phyloP scores from a whole-genome alignment of 2,888 invertebrate genomes.

The Marasmarcha lunaedactyla region DNA sequence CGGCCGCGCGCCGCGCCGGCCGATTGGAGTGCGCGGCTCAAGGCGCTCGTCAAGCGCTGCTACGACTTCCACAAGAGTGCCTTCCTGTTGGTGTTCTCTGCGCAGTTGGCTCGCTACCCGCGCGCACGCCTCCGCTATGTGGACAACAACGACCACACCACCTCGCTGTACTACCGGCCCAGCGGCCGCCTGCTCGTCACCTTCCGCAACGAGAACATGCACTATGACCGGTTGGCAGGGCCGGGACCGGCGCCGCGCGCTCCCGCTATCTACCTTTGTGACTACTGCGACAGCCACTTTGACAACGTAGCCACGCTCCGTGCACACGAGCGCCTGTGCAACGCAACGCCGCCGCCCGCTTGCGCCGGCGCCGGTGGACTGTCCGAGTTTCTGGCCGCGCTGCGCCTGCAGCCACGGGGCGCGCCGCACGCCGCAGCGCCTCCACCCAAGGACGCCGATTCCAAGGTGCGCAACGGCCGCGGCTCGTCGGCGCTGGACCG shows the following conservation, averaged over 20 bases:
- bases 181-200: conserved; percentile 77
- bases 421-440: conserved; percentile 18
- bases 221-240: conserved; percentile 42
- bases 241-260: conserved; percentile 65
- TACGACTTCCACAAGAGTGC: conserved; percentile 80
- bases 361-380: conserved; percentile 30
- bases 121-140: conserved; percentile 75
- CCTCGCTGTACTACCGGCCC: conserved; percentile 75
- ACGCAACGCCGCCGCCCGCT: conserved; percentile 32
- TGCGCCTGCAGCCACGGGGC: conserved; percentile 37
- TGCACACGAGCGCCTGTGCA: conserved; percentile 59
- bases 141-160: conserved; percentile 79
- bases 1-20: conserved; percentile 53
- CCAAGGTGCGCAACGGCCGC: conserved; percentile 37
- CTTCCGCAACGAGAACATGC: conserved; percentile 81
- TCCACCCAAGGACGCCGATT: conserved; percentile 21
- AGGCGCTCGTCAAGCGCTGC: conserved; percentile 75
- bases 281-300: conserved; percentile 81
- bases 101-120: conserved; percentile 75
- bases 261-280: conserved; percentile 79
- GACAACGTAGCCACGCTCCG: conserved; percentile 52
- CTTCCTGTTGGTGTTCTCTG: conserved; percentile 77
- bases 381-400: conserved; percentile 46
- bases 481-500: conserved; percentile 42
- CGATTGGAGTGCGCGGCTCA: conserved; percentile 74